These are phyloP conservation scores for Anolis apletophallus DNA, from an alignment of 2,797 vertebrate genomes.

Conservation along the genomic window DNA sequence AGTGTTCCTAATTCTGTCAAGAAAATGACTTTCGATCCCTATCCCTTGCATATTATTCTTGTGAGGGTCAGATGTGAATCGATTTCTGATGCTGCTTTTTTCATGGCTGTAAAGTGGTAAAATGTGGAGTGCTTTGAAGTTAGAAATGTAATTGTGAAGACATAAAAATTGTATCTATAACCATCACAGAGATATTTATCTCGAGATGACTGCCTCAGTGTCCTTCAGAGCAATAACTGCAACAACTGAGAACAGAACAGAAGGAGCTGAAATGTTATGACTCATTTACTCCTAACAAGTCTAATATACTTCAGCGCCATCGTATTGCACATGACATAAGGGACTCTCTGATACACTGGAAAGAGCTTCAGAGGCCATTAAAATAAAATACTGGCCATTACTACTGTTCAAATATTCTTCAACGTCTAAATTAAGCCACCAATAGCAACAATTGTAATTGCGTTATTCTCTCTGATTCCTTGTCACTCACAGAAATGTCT, in stretches of 20 bases:
- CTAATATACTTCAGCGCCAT: conserved; percentile 68
- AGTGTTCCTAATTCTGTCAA: conserved; percentile 74
- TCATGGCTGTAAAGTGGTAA: conserved; percentile 67
- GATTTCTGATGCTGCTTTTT: conserved; percentile 64
- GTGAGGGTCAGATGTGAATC: conserved; percentile 69
- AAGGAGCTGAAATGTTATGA: conserved; percentile 68
- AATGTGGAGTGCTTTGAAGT: conserved; percentile 68
- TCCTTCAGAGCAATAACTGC: conserved; percentile 72
- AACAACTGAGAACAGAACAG: conserved; percentile 71
- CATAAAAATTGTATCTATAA: conserved; percentile 73
- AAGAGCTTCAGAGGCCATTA: conserved; percentile 71
- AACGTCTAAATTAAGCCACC: conserved; percentile 69
- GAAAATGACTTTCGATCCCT: conserved; percentile 72
- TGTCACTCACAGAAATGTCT: conserved; percentile 58
- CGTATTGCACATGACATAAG: conserved; percentile 61
- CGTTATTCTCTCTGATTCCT: conserved; percentile 66
- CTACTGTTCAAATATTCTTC: conserved; percentile 68
- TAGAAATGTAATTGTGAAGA: conserved; percentile 74
- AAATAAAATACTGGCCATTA: conserved; percentile 74
- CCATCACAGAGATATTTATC: conserved; percentile 66
- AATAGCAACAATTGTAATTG: conserved; percentile 63
- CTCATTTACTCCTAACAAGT: conserved; percentile 73
- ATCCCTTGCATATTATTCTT: conserved; percentile 69
- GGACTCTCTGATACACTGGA: conserved; percentile 60
- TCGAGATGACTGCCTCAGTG: conserved; percentile 70